Base-by-base conservation (phyloP, 2,113 vertebrate species). In the Ctenomys sociabilis region DNA sequence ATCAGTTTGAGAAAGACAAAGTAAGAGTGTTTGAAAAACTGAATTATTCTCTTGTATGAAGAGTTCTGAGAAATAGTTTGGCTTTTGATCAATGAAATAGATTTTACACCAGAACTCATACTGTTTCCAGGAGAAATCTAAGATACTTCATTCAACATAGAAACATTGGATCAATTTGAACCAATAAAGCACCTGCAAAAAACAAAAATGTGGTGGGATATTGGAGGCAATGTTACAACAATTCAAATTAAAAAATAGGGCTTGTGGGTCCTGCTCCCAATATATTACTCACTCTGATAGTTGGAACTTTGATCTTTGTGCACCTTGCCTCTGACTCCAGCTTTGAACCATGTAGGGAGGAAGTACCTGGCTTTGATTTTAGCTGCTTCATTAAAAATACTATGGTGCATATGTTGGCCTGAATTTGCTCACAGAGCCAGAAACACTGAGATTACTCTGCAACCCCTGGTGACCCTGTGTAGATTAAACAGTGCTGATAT, bases 331-430 rank as follows among this genome's bases (percentile, higher is more conserved):
- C 93, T 81, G 70, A 93, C 63, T 95, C 35, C 11, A 43, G 78
- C 45, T 85, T 85, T 92, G 28, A 95, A 78, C n/a, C 54, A 13
- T 14, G 0, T 13, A 89, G 57, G 35, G 80, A 88, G 35, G 80
- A 88, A 86, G 40, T 86, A 97, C 83, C 91, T 96, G 97, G 89
- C 75, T 97, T 96, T 96, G 63, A 97, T 96, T 97, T 95, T 52
- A 80, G 78, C 63, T 91, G 66, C 64, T 89, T 93, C 86, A 63
- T 90, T 95, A 49, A 82, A 95, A 93, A 77, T 37, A 93, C 37
- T 54, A 37, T 35, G 35, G 52, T 80, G 28, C 73, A 95, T 91
- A 96, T 52, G 32, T 88, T 95, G 78, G 30, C 72, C 75, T 2
- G 14, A 85, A 45, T 85, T 85, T 85, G 68, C 66, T 91, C 52